A percentile compares a stretch with the other conserved stretches of the same genome.
phyloP scores from a whole-genome alignment of 2,113 vertebrate genomes.

The Anguilla rostrata region DNA sequence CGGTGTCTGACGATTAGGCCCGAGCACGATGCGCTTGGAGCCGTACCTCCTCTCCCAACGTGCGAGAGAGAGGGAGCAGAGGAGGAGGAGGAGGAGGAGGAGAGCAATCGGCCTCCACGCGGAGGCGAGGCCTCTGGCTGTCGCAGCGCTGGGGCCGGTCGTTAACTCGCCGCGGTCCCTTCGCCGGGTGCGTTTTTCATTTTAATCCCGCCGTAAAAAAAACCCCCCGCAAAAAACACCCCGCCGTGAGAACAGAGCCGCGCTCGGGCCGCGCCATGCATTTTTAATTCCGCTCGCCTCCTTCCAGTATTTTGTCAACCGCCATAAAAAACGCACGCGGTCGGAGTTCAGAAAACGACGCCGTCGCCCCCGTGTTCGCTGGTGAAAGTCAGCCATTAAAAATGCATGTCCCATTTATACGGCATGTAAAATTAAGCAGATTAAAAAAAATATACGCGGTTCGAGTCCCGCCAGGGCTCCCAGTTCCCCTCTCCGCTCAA shows the following conservation, averaged over 20 bases:
- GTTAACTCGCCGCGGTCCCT: neutral
- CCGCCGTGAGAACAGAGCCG: constrained; percentile 52
- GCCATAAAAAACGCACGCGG: constrained; percentile 46
- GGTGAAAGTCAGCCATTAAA: constrained; percentile 56
- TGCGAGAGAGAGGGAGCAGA: neutral
- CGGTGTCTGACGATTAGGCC: neutral
- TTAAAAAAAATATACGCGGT: constrained; percentile 62
- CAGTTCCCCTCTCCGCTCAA: constrained; percentile 29
- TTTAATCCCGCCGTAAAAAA: constrained; percentile 51
- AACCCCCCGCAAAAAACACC: constrained; percentile 40
- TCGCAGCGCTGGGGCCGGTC: neutral
- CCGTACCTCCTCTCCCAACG: neutral
- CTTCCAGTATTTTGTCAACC: constrained; percentile 39
- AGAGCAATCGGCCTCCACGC: neutral
- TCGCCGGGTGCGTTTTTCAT: constrained; percentile 45
- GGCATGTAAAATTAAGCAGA: constrained; percentile 63
- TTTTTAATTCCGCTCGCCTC: constrained; percentile 59
- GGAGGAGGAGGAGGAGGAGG: neutral
- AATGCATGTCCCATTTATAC: constrained; percentile 62
- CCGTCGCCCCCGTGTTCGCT: constrained; percentile 38
- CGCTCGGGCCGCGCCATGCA: constrained; percentile 52
- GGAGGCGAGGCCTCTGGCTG: neutral
- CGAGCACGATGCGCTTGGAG: neutral
- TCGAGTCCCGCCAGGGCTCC: constrained; percentile 27
- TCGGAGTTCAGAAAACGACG: constrained; percentile 10